These are phyloP conservation scores for Mormyrus iriodes DNA, from an alignment of 2,113 vertebrate species.

Conservation along the genomic window DNA sequence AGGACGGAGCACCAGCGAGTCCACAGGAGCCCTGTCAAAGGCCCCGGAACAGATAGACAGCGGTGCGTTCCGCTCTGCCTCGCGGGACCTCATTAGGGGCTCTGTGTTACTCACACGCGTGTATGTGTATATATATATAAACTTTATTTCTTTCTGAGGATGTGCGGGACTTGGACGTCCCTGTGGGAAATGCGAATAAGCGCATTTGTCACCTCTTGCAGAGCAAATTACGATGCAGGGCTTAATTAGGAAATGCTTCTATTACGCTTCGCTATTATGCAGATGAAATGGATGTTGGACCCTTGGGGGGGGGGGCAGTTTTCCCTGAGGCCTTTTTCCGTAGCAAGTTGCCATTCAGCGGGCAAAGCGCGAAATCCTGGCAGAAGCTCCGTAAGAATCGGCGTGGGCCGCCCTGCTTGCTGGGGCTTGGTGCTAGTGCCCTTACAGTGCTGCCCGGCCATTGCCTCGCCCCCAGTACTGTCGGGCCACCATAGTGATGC, in stretches of 20 bases:
- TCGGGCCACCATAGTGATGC: background rate
- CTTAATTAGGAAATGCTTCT: constrained; percentile 49
- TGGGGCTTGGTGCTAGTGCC: background rate
- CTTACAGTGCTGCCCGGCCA: background rate
- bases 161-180: constrained; percentile 1
- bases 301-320: constrained; percentile 31
- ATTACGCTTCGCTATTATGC: constrained; percentile 48
- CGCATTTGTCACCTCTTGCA: constrained; percentile 41
- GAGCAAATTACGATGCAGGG: constrained; percentile 42
- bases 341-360: background rate
- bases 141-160: background rate
- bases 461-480: background rate
- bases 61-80: background rate
- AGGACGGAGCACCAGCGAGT: background rate
- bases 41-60: background rate
- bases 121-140: background rate
- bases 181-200: constrained; percentile 42
- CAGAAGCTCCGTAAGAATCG: background rate
- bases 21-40: background rate
- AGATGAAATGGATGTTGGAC: constrained; percentile 39
- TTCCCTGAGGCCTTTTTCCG: constrained; percentile 36
- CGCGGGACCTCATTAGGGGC: constrained; percentile 19
- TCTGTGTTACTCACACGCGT: background rate
- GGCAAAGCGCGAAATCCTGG: background rate
- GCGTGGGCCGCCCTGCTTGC: background rate